Conservation (phyloP, 2,888 invertebrate species). For the Ectemnius cavifrons region DNA sequence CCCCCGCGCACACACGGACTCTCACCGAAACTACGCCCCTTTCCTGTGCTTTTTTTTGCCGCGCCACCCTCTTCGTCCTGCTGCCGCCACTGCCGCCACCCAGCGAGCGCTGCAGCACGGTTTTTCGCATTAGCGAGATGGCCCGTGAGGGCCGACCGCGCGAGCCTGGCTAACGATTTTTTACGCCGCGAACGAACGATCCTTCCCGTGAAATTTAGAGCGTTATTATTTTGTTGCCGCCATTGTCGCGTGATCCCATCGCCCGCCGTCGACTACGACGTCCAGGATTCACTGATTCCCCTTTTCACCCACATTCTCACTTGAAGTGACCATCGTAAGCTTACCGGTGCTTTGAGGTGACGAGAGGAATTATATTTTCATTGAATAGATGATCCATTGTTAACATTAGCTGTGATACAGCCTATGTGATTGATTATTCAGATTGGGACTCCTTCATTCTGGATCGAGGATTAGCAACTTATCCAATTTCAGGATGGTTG, state of each 20-base stretch:
- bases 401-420: too few species aligned
- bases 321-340: too few species aligned
- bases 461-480: too few species aligned
- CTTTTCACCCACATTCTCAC: too few species aligned
- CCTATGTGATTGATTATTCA: too few species aligned
- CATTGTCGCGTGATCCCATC: background rate
- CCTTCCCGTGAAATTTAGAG: slow-evolving; percentile 57
- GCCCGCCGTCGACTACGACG: background rate
- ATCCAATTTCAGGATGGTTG: too few species aligned
- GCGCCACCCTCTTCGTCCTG: slow-evolving; percentile 29
- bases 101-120: slow-evolving; percentile 54
- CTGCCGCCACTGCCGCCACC: slow-evolving; percentile 21
- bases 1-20: slow-evolving; percentile 32
- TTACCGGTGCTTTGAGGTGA: too few species aligned
- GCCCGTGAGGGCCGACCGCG: slow-evolving; percentile 49
- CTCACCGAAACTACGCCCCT: slow-evolving; percentile 23
- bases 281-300: background rate
- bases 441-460: too few species aligned
- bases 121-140: slow-evolving; percentile 72
- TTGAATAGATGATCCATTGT: too few species aligned
- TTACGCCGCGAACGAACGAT: slow-evolving; percentile 55
- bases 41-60: slow-evolving; percentile 32
- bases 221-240: slow-evolving; percentile 40
- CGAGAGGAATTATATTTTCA: too few species aligned
- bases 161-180: slow-evolving; percentile 56